Evolutionary conservation across 2,888 invertebrate genomes (phyloP), one percentile per base, ranked within the genome.

Genomic region (Dorcus hopei): DNA sequence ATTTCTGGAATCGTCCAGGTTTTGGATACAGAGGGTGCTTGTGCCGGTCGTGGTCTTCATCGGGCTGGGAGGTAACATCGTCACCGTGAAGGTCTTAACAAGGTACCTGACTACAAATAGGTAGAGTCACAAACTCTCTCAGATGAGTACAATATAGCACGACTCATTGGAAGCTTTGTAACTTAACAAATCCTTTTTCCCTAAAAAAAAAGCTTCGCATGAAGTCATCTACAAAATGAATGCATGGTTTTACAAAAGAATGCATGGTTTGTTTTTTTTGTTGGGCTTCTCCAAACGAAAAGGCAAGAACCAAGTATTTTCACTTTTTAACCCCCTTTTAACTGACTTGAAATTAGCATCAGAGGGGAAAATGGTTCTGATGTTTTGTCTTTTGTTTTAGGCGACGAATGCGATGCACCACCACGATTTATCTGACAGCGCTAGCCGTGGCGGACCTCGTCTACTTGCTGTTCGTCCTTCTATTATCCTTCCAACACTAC

Each of bases 371-470:
- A 16, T 14, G 48, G 8, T 50, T 38, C 3, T 19, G 48, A 38
- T 16, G 53, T 33, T 50, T 54, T 52, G 42, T 14, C 8, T 40
- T 52, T 40, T 41, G 9, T 51, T 55, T 60, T 55, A 83, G 83
- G 64, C 81, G 85, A 64, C 83, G 88, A 51, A 90, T 90, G 89
- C 80, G 87, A 69, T 85, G 87, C 62, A 88, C 89, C 41, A 90
- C 90, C 58, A 90, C 90, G 77, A 83, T 84, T 59, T 91, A 90
- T 77, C 79, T 91, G 64, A 86, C 88, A 54, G 88, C 88, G 0
- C 77, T 91, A 65, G 90, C 90, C 47, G 80, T 87, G 59, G 87
- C 87, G 57, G 90, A 91, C 71, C 81, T 88, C 59, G 79, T 89
- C 58, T 88, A 88, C 77, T 79, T 90, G 57, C 76, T 88, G 49